These are phyloP conservation scores for Bettongia penicillata DNA, from an alignment of 2,113 vertebrate genomes.

Conservation along the genomic window DNA sequence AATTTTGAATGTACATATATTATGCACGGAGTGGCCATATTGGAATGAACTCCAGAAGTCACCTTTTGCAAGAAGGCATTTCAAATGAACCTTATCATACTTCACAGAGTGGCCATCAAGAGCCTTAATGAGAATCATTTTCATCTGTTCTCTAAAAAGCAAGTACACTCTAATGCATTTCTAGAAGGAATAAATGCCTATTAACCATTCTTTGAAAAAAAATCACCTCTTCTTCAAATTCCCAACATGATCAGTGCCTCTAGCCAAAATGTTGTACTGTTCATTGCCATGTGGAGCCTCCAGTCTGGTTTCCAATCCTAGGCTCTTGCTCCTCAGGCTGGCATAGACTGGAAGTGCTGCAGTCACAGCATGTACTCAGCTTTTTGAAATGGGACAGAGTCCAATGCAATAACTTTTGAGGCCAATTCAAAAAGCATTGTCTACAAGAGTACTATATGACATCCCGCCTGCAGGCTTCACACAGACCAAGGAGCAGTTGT, in stretches of 20 bases:
- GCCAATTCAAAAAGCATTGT: conserved; percentile 57
- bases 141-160: conserved; percentile 50
- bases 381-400: conserved; percentile 58
- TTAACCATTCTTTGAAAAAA: conserved; percentile 54
- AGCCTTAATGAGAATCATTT: conserved; percentile 65
- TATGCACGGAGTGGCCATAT: not conserved
- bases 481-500: conserved; percentile 62
- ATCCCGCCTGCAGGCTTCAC: conserved; percentile 62
- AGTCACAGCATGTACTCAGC: conserved; percentile 63
- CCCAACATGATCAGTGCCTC: conserved; percentile 29
- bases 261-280: conserved; percentile 34
- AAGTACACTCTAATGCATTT: conserved; percentile 46
- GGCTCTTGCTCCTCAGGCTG: conserved; percentile 49
- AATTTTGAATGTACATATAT: not conserved
- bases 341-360: conserved; percentile 54
- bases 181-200: conserved; percentile 57
- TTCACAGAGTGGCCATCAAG: conserved; percentile 61
- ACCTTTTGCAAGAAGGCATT: conserved; percentile 1
- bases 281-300: conserved; percentile 1
- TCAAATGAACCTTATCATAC: conserved; percentile 15
- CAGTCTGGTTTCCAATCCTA: not conserved
- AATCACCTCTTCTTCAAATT: conserved; percentile 40
- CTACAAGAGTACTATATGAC: conserved; percentile 68
- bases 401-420: conserved; percentile 64
- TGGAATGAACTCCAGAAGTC: conserved; percentile 26